Evolutionary conservation across 2,888 invertebrate genomes (phyloP), one percentile per base, ranked within the genome.

Genomic region (Parascotia fuliginaria): DNA sequence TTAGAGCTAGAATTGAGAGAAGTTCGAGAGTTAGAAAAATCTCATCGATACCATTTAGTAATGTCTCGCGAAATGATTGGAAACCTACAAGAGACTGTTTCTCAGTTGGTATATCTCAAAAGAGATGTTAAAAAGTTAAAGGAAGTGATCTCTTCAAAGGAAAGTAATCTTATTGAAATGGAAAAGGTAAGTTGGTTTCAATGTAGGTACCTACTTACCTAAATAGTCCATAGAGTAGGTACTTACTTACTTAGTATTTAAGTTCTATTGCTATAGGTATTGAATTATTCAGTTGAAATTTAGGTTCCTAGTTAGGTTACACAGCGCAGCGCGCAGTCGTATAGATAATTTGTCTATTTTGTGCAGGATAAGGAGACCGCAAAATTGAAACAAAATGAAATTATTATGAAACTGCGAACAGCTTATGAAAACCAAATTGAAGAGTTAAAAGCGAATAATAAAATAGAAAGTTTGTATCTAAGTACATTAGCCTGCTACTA

Each of bases 41-140:
- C 88, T 0, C 89, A 91, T 65, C 84, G 89, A 6, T 88, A 83
- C 54, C 89, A 90, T 69, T 78, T 91, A 56, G 61, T 83, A 42
- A 79, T 80, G 9, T 87, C 89, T 14, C 79, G 90, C 15, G 90
- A 91, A 77, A 91, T 92, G 87, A 88, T 92, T 28, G 87, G 75
- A 7, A 89, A 85, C 52, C 74, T 92, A 1, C 92, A 92, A 60
- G 89, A 92, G 46, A 91, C 89, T 3, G 85, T 91, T 7, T 89
- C 92, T 0, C 87, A 89, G 32, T 69, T 92, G 12, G 84, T 90
- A 27, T 85, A 89, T 68, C 72, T 91, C 5, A 92, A 89, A 70
- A 78, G 87, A 29, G 88, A 91, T 51, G 61, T 79, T 0, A 90
- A 89, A 60, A 87, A 81, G 59, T 64, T 89, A 11, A 85, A 82